Base-by-base conservation (phyloP, 2,888 invertebrate species). In the Diarsia rubi region DNA sequence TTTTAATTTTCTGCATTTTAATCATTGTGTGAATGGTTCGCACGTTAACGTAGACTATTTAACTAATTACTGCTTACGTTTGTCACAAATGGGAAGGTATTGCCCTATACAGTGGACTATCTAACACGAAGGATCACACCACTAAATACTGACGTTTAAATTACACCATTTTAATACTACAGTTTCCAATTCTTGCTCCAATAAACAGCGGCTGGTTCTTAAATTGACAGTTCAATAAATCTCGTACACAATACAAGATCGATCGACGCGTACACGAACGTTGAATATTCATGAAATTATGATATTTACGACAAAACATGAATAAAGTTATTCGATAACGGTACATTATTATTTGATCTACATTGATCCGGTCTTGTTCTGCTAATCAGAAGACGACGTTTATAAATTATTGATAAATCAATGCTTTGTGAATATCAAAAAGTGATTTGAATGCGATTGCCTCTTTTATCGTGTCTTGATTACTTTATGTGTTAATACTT, bases 221-320 rank as follows among this genome's bases (percentile, higher is more conserved):
- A 64, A 83, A 78, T 75, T 78, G 83, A 74, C 72, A 75, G 52
- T 67, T 24, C 69, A 81, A 81, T 83, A 79, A 83, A 83, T 83
- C 79, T 83, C 37, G 16, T 45, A 65, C 66, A 78, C 78, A 80
- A 73, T 79, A 63, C 63, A 66, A 73, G 86, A 85, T 85, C 69
- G 72, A 83, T 83, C 47, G 73, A 19, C 27, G 78, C 64, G 62
- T 60, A 47, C 59, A 27, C 57, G 72, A 47, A 47, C 60, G 59
- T 72, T 83, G 76, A 86, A 85, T 85, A 86, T 85, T 86, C 71
- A 83, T 65, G n/a, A 57, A 59, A 72, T 66, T 72, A 70, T 74
- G 75, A 68, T 81, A 83, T 78, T 86, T 78, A 86, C 62, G 69
- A 79, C 44, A 74, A 81, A 86, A 76, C 62, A 78, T 52, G 75